A percentile compares a stretch with the other conserved stretches of the same genome.
Conservation (phyloP, 2,888 invertebrate genomes). For the Machimus atricapillus region DNA sequence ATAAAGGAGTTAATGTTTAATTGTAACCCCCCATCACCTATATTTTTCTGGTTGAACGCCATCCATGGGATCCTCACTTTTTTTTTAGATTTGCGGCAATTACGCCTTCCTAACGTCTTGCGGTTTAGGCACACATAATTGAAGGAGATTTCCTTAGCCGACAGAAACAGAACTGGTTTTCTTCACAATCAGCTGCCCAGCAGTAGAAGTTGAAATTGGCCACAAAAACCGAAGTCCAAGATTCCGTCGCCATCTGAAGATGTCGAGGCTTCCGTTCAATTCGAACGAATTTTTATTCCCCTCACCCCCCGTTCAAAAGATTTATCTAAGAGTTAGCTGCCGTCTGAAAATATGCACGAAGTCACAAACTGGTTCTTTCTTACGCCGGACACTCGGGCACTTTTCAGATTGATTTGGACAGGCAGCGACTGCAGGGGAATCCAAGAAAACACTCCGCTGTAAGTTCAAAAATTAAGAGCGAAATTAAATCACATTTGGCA, state of each 20-base stretch:
- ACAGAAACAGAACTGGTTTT: background rate
- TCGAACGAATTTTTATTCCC: background rate
- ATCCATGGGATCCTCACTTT: background rate
- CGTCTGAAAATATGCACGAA: background rate
- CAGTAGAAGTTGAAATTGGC: background rate
- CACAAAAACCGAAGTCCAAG: background rate
- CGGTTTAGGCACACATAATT: background rate
- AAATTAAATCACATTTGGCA: background rate
- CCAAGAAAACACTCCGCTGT: background rate
- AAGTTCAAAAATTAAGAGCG: background rate
- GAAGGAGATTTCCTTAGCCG: background rate
- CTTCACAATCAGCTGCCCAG: background rate
- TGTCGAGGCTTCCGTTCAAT: background rate
- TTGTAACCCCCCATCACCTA: background rate
- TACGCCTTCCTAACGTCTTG: background rate
- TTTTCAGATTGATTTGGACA: background rate
- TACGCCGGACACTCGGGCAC: background rate
- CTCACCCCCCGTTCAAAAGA: background rate
- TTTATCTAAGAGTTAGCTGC: background rate
- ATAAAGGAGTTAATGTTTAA: background rate
- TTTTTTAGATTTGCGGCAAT: background rate
- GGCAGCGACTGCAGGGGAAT: background rate
- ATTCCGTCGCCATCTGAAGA: background rate
- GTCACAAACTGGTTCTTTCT: background rate
- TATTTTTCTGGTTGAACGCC: background rate